Base-by-base conservation (phyloP, 2,888 invertebrate species). In the Cartodere bifasciata region DNA sequence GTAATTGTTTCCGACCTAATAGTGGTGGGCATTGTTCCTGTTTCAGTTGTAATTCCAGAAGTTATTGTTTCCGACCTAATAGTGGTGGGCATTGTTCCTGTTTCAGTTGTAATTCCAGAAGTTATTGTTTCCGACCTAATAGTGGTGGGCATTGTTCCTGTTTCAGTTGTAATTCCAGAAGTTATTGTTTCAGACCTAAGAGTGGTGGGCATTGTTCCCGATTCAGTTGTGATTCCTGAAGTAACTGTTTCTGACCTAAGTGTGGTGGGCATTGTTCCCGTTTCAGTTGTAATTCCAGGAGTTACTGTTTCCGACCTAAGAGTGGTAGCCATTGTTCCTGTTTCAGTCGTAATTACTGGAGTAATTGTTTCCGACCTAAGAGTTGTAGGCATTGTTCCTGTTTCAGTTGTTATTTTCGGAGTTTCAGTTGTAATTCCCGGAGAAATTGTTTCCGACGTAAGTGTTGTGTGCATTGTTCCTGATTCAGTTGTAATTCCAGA, bases 11-110 rank as follows among this genome's bases (percentile, higher is more conserved):
- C 13, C 21, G 23, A 11, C 5, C 14, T 6, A 12, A 23, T 22
- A 14, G 9, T 20, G 12, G 14, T 17, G 12, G 9, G 4, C 7
- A 32, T 27, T 24, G 34, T 31, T 21, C 15, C 24, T 2, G 7
- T 22, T 27, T 15, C 23, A n/a, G 13, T 14, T 9, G 26, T 11
- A 5, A 4, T 13, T 35, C 25, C 30, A 16, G 20, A 10, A 23
- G 13, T 23, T 22, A 4, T 17, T 11, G 22, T 26, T 22, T 11
- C 16, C 9, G 13, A 20, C 20, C 7, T 20, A 20, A 20, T 7
- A 13, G 23, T 23, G 12, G n/a, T 22, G 14, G 13, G 29, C 13
- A 49, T 48, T 4, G 47, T 46, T 10, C 47, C 39, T 4, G 17
- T 4, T 26, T 11, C 29, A 10, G 34, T 31, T 14, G 22, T 39